Evolutionary conservation across 2,888 invertebrate genomes (phyloP).

Genomic region (Volucella bombylans): DNA sequence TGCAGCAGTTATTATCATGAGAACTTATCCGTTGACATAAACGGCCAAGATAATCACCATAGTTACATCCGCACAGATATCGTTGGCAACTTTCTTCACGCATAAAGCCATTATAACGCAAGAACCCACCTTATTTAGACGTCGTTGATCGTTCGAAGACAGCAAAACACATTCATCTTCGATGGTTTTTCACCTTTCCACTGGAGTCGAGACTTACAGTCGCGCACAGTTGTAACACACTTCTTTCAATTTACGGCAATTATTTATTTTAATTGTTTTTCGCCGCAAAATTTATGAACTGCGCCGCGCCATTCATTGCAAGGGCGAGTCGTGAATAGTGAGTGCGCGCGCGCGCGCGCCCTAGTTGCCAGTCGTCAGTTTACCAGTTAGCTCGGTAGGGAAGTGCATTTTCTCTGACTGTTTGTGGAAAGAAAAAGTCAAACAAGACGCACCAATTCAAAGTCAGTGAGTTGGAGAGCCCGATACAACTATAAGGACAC

Average conservation of each 20-base stretch:
- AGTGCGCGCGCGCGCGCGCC: constrained; percentile 43
- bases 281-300: constrained; percentile 75
- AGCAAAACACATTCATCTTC: constrained; percentile 38
- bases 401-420: constrained; percentile 12
- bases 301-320: constrained; percentile 66
- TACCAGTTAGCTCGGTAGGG: background rate
- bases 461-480: background rate
- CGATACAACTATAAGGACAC: constrained; percentile 54
- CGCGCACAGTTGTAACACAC: constrained; percentile 72
- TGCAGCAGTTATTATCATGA: no score
- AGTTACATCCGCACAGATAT: no score
- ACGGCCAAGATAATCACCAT: no score
- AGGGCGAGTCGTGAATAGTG: background rate
- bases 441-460: constrained; percentile 6
- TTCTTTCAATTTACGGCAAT: constrained; percentile 75
- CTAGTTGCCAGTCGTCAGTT: background rate
- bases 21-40: no score
- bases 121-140: no score
- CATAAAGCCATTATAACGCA: no score
- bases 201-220: constrained; percentile 21
- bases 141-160: background rate
- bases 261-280: constrained; percentile 77
- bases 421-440: constrained; percentile 35
- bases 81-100: no score
- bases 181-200: constrained; percentile 35